Evolutionary conservation across 2,888 invertebrate species (phyloP), one percentile per base, ranked within the genome.

Genomic region (Xylota segnis): DNA sequence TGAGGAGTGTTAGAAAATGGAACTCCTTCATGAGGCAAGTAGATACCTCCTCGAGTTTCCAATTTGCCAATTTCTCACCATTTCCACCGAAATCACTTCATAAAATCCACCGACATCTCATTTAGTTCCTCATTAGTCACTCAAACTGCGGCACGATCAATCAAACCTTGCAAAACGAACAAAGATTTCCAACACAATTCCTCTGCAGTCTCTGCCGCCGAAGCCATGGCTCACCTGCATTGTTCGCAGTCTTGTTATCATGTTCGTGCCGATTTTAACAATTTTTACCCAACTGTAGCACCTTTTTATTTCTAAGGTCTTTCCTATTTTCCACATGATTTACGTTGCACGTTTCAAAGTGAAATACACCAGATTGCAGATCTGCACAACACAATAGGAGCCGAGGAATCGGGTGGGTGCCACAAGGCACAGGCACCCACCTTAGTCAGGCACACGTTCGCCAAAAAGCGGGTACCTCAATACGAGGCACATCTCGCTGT

Each of bases 271-370:
- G 58, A 50, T 72, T 72, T 59, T 23, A 37, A 9, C 18, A 65
- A n/a, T 78, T 63, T 54, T 45, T 16, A 27, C 29, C 32, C 37
- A 56, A 59, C 47, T 71, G 34, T 45, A 52, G 27, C 37, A 34
- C 56, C 45, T 40, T 37, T 58, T 14, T 40, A 23, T 23, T 23
- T 12, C 18, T 32, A 16, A 29, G 37, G 32, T 32, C 32, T 37
- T 37, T 43, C 65, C 59, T 50, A 68, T 74, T 68, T 74, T 81
- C 59, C 61, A 63, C 56, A 70, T 82, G 82, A 82, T 82, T 82
- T 70, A 75, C 82, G 82, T 27, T 75, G 82, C 82, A 82, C 82
- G 82, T 74, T 81, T 58, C 58, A 29, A 58, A 40, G 37, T 18
- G 59, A 37, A 47, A 71, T 58, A 72, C 29, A 65, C 34, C 61